A percentile compares a stretch with the other conserved stretches of the same genome.
These are phyloP conservation scores for Polyploca ridens DNA, from an alignment of 2,888 invertebrate genomes.

Conservation along the genomic window DNA sequence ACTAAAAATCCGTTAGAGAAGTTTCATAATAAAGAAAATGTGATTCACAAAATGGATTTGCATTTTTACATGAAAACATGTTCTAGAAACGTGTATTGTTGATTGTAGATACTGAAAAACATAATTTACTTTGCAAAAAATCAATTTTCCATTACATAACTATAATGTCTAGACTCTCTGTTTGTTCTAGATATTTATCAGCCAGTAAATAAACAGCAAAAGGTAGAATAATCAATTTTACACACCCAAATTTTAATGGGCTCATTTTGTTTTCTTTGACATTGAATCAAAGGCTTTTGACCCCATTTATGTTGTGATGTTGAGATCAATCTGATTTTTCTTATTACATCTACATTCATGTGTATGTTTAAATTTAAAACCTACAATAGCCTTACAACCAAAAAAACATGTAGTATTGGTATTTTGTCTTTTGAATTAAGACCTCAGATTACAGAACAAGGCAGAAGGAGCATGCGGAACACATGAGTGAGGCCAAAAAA, in stretches of 20 bases:
- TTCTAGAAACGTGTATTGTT: not conserved
- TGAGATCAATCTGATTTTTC: not conserved
- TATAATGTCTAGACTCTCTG: not conserved
- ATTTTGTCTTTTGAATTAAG: no score
- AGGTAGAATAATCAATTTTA: slow-evolving; percentile 1
- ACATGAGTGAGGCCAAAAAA: no score
- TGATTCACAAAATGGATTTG: not conserved
- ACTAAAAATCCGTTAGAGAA: slow-evolving; percentile 2
- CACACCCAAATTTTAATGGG: not conserved
- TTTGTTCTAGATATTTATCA: not conserved
- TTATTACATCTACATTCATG: no score
- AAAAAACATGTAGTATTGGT: no score
- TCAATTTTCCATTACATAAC: not conserved
- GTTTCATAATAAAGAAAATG: not conserved
- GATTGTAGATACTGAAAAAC: not conserved
- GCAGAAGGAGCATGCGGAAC: no score
- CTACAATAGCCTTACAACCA: no score
- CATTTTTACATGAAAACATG: not conserved
- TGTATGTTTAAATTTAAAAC: no score
- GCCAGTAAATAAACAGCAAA: not conserved
- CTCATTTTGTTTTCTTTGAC: slow-evolving; percentile 7
- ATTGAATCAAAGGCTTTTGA: not conserved
- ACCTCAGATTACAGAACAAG: no score
- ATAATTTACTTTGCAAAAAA: not conserved
- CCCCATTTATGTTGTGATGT: not conserved